Evolutionary conservation across 2,888 invertebrate genomes (phyloP), one percentile per base, ranked within the genome.

Genomic region (Tuta absoluta): DNA sequence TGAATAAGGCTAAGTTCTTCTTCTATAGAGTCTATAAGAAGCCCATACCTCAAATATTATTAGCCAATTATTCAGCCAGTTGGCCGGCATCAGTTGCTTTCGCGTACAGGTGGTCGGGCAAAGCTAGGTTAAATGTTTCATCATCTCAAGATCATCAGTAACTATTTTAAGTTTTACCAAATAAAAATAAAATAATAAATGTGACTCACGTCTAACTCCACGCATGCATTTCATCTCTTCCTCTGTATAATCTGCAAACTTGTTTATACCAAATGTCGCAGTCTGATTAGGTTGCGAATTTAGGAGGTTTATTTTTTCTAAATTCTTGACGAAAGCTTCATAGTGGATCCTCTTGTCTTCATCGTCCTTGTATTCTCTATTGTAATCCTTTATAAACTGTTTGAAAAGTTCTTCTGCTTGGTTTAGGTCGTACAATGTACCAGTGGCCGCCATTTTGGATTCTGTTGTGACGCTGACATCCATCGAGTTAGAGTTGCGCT

Each of bases 321-420:
- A 57, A 61, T 23, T 57, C n/a, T 66, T 63, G 11, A 61, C 63
- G 41, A 77, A 77, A 8, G 66, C 66, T 56, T 69, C 53, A 53
- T 71, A 76, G 53, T 74, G 77, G 14, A 41, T 19, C 0, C 67
- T 65, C 59, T 64, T 71, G 19, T 77, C 77, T 0, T 64, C 70
- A 1, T 71, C 70, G 64, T 72, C 69, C 49, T 71, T 72, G 65
- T 75, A 76, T 1, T 67, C 48, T 63, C 65, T 73, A 24, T 72
- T 58, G 62, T 66, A 70, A 48, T 77, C 72, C 38, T 69, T 68
- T 0, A 73, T 66, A 59, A 71, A 76, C 53, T 75, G 68, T 28
- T 73, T 71, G 21, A 75, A 77, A 10, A 75, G 37, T 19, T 60
- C 63, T 10, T 67, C 65, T 0, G 72, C 72, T 12, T 73, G 57